Evolutionary conservation across 2,797 vertebrate species (phyloP).

Genomic region (Phoebastria nigripes): DNA sequence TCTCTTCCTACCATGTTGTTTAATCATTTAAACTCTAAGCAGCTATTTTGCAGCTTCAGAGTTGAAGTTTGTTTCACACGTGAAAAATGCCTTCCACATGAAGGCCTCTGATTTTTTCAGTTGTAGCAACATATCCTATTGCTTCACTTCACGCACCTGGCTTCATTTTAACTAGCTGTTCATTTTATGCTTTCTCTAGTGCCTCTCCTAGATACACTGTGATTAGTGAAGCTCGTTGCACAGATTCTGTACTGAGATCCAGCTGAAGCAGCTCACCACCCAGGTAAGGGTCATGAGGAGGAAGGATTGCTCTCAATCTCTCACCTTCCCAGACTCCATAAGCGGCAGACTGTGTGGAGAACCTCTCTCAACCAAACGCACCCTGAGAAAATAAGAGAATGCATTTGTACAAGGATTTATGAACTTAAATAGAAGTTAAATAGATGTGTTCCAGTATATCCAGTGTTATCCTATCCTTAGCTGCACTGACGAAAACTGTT

Average conservation of each 20-base stretch:
- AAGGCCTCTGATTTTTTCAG: background rate
- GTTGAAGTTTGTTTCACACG: background rate
- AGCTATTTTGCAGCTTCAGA: background rate
- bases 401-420: background rate
- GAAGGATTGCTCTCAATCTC: background rate
- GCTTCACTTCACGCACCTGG: background rate
- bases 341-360: conserved; percentile 93
- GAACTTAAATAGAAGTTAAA: background rate
- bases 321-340: conserved; percentile 97
- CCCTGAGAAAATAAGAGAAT: conserved; percentile 74
- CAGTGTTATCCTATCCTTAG: background rate
- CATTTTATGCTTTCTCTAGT: background rate
- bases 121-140: background rate
- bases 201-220: background rate
- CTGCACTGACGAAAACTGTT: background rate
- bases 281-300: background rate
- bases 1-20: background rate
- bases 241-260: background rate
- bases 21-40: background rate
- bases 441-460: background rate
- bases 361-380: conserved; percentile 93
- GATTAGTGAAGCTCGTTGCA: background rate
- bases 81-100: background rate
- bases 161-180: background rate
- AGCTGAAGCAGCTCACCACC: background rate